A percentile compares a stretch with the other conserved stretches of the same genome.
Evolutionary conservation across 2,797 vertebrate genomes (phyloP).

Genomic region (Echeneis naucrates): DNA sequence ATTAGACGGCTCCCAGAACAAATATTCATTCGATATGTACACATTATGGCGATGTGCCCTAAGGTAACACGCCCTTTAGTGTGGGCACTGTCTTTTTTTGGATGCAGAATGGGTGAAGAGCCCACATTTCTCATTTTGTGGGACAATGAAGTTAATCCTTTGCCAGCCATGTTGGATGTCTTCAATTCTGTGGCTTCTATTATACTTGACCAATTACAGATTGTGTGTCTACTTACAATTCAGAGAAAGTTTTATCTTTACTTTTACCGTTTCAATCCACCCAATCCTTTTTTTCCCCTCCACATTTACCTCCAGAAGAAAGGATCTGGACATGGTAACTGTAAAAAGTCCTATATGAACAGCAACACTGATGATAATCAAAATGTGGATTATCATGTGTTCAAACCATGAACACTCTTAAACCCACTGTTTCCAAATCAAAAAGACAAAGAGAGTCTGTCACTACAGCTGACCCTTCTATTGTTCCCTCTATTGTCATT

Average conservation of each 20-base stretch:
- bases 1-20: conserved; percentile 23
- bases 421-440: conserved; percentile 62
- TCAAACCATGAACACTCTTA: conserved; percentile 35
- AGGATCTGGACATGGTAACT: not conserved
- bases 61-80: not conserved
- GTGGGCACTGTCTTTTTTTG: no score
- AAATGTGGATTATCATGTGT: conserved; percentile 34
- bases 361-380: conserved; percentile 17
- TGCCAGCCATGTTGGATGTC: not conserved
- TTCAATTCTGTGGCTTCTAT: conserved; percentile 1
- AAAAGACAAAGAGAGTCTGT: conserved; percentile 25
- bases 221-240: not conserved
- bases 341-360: conserved; percentile 19
- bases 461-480: conserved; percentile 36
- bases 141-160: no score
- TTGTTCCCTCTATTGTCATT: conserved; percentile 28
- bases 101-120: no score
- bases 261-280: not conserved
- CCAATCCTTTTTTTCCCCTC: not conserved
- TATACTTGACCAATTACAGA: not conserved
- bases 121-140: no score
- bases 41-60: not conserved
- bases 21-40: conserved; percentile 7
- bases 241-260: not conserved
- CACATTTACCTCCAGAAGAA: not conserved